phyloP scores from a whole-genome alignment of 2,113 vertebrate species.

The pig (Sus scrofa) region DNA sequence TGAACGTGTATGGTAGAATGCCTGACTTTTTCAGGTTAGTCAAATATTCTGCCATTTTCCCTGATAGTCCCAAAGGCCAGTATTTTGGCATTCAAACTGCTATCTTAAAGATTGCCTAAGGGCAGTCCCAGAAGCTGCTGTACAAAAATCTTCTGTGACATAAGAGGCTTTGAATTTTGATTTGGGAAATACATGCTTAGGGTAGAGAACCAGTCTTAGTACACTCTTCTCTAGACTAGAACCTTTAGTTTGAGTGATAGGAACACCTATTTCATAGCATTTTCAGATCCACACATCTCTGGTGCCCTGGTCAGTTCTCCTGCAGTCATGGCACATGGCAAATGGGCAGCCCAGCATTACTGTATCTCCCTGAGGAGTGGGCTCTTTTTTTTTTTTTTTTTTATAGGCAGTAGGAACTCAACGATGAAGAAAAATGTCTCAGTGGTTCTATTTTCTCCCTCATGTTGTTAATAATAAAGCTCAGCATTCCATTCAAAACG shows the following conservation, averaged over 20 bases:
- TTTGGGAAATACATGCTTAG: background rate
- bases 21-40: background rate
- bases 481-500: background rate
- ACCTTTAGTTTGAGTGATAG: background rate
- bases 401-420: background rate
- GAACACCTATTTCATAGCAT: background rate
- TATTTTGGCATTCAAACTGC: background rate
- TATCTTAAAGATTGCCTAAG: background rate
- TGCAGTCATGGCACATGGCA: background rate
- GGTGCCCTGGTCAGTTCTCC: background rate
- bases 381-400: background rate
- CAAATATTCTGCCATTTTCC: background rate
- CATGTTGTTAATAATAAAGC: slow-evolving; percentile 31
- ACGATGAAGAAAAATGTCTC: background rate
- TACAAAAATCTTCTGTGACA: background rate
- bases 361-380: background rate
- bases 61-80: background rate
- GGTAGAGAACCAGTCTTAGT: background rate
- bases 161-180: background rate
- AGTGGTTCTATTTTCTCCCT: background rate
- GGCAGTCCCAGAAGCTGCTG: background rate
- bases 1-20: background rate
- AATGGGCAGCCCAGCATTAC: background rate
- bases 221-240: background rate
- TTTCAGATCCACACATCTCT: background rate